phyloP scores from a whole-genome alignment of 1,140 invertebrate genomes.

The Drosophila leontia region DNA sequence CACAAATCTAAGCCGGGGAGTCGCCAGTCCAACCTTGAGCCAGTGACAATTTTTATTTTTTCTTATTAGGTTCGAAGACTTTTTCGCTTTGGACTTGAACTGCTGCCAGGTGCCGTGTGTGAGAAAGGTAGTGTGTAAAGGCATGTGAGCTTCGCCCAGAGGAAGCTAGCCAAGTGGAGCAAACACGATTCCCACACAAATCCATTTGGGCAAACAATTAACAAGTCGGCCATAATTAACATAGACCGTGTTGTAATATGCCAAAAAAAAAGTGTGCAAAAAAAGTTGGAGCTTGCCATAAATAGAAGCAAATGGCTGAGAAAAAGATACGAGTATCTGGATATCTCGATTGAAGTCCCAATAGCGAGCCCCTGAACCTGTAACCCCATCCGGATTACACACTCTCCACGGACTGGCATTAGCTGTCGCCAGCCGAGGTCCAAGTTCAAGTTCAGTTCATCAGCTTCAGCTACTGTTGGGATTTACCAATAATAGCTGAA shows the following conservation, averaged over 20 bases:
- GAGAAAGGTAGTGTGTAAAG: background rate
- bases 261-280: conserved; percentile 31
- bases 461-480: conserved; percentile 41
- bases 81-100: conserved; percentile 48
- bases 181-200: conserved; percentile 32
- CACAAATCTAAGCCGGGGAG: conserved; percentile 53
- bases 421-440: conserved; percentile 54
- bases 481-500: conserved; percentile 61
- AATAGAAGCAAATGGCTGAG: conserved; percentile 17
- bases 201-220: conserved; percentile 45
- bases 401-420: conserved; percentile 27
- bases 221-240: conserved; percentile 36
- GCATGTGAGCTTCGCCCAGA: conserved; percentile 7
- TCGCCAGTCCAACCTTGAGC: conserved; percentile 54
- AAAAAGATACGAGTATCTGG: conserved; percentile 1
- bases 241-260: conserved; percentile 27
- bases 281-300: conserved; percentile 9
- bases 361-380: conserved; percentile 56
- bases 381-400: conserved; percentile 51
- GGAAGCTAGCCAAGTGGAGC: conserved; percentile 47
- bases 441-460: conserved; percentile 70
- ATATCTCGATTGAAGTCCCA: conserved; percentile 36
- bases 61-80: conserved; percentile 5
- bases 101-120: conserved; percentile 3
- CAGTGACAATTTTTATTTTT: conserved; percentile 21